Conservation (phyloP, 2,888 invertebrate species). For the Nasonovia ribisnigri region DNA sequence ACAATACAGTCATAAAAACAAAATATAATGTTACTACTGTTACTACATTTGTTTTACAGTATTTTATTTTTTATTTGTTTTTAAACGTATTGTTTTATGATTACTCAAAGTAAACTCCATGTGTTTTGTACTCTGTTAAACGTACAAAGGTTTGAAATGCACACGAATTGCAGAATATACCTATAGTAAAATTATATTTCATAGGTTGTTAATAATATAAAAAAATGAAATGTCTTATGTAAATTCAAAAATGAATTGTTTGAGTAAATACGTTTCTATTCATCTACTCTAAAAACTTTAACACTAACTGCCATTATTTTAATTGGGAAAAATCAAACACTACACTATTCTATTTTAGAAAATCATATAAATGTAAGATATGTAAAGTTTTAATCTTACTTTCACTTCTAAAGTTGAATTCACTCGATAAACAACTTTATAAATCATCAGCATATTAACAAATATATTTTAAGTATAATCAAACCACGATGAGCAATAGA, state of each 20-base stretch:
- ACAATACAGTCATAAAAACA: background rate
- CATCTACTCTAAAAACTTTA: background rate
- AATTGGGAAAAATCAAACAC: background rate
- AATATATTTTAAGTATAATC: background rate
- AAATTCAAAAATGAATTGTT: background rate
- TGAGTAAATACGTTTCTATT: background rate
- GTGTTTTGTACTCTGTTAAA: background rate
- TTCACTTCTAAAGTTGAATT: background rate
- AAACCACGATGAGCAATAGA: background rate
- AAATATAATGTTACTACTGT: background rate
- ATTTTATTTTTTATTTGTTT: constrained; percentile 2
- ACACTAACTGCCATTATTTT: background rate
- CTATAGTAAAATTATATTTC: background rate
- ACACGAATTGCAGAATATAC: background rate
- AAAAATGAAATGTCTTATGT: background rate
- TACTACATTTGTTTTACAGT: background rate
- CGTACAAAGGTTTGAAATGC: background rate
- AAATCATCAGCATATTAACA: background rate
- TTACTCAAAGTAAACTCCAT: background rate
- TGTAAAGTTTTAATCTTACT: constrained; percentile 8
- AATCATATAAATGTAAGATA: background rate
- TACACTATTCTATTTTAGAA: background rate
- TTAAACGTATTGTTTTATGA: constrained; percentile 6
- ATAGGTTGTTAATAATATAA: background rate
- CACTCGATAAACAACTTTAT: background rate